These are phyloP conservation scores for Chouioia cunea DNA, from an alignment of 2,888 invertebrate genomes.

Conservation along the genomic window DNA sequence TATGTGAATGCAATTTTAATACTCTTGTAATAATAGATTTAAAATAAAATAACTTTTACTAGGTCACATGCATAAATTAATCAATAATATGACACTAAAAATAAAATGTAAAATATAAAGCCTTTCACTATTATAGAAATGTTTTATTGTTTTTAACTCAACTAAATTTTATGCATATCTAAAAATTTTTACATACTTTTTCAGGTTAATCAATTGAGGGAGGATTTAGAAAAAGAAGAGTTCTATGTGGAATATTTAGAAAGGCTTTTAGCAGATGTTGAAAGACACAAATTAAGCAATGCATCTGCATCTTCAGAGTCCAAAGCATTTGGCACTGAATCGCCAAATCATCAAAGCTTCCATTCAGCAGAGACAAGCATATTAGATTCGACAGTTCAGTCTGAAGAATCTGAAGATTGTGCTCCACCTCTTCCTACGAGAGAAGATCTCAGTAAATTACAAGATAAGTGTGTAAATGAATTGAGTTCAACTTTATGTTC, in stretches of 20 bases:
- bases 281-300: slow-evolving; percentile 74
- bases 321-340: slow-evolving; percentile 58
- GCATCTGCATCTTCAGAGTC: slow-evolving; percentile 67
- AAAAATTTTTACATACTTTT: neutral
- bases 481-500: slow-evolving; percentile 64
- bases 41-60: neutral
- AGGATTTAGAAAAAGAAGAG: slow-evolving; percentile 90
- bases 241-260: slow-evolving; percentile 92
- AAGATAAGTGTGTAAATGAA: slow-evolving; percentile 68
- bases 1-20: neutral
- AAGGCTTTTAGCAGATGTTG: slow-evolving; percentile 85
- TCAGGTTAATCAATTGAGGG: slow-evolving; percentile 78
- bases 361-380: slow-evolving; percentile 50
- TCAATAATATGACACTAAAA: neutral
- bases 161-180: neutral
- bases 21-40: no score
- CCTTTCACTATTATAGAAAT: neutral
- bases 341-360: slow-evolving; percentile 51
- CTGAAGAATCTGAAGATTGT: slow-evolving; percentile 55
- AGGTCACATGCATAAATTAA: neutral
- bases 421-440: slow-evolving; percentile 65
- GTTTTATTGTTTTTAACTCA: neutral
- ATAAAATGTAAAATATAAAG: neutral
- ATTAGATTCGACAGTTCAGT: slow-evolving; percentile 49
- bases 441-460: slow-evolving; percentile 65